Base-by-base conservation (phyloP, 2,888 invertebrate species). In the Spilosoma lubricipeda region DNA sequence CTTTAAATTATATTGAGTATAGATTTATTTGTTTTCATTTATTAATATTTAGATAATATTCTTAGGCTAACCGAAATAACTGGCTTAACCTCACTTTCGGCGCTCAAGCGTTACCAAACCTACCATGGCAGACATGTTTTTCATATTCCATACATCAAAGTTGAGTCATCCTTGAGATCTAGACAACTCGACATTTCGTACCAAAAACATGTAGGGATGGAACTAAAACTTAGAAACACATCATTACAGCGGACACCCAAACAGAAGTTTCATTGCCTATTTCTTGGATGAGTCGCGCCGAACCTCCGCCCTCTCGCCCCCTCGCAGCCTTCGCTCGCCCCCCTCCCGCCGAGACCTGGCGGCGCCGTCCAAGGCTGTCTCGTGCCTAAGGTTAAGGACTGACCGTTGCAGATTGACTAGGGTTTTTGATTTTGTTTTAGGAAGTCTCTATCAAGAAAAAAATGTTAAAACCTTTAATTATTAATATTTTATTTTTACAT, bases 281-380 rank as follows among this genome's bases (percentile, higher is more conserved):
- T 73, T 79, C 73, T 73, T 70, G 77, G 78, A 77, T 76, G 82
- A 81, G 83, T 80, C 85, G 86, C 84, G 84, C 77, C 85, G 82
- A 56, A 65, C 23, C 71, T 52, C 23, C 45, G 23, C n/a, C 45
- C 30, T 11, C 64, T 42, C 36, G 56, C 11, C 77, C 74, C 69
- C 73, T 75, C 75, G 81, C 82, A 82, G 27, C 11, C n/a, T 27
- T 27, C 27, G 30, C 77, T 74, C 70, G 73, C 74, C 73, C 77
- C 75, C 73, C 72, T 77, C 77, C 80, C 73, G 80, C 80, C 81
- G 81, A 92, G 92, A 91, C 92, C 72, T 79, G 77, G 74, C 83
- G 92, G 92, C 92, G 92, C 92, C 92, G 23, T 48, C 85, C 93
- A 94, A 94, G 94, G 94, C 88, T 93, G 94, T 94, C 93, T 94